These are phyloP conservation scores for Drosophila subsilvestris DNA, from an alignment of 2,888 invertebrate species.

Conservation along the genomic window DNA sequence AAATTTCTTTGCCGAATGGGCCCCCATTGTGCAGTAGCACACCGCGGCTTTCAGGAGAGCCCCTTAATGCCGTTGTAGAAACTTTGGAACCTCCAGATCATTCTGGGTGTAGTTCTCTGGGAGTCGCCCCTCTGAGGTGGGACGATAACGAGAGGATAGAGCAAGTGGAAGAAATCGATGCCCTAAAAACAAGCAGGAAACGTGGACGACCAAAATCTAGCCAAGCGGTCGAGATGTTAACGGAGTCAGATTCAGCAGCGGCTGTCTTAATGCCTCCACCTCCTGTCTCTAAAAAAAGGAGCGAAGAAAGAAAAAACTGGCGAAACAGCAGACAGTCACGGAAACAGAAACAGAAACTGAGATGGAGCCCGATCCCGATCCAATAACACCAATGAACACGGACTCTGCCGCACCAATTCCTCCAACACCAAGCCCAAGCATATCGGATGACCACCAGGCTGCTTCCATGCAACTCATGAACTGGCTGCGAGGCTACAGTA, in stretches of 20 bases:
- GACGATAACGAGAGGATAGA: conserved; percentile 2
- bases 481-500: conserved; percentile 23
- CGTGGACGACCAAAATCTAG: background rate
- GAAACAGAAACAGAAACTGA: background rate
- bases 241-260: background rate
- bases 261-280: background rate
- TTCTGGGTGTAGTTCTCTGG: conserved; percentile 1
- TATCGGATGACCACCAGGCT: background rate
- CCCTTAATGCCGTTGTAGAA: background rate
- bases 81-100: background rate
- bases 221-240: background rate
- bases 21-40: conserved; percentile 32
- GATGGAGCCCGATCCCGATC: background rate
- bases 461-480: background rate
- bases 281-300: background rate
- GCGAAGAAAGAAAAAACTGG: background rate
- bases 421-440: background rate
- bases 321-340: background rate
- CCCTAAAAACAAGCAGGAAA: background rate
- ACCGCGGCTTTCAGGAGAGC: conserved; percentile 1
- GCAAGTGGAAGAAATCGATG: background rate
- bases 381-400: background rate
- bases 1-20: background rate
- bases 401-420: background rate
- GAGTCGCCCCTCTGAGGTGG: conserved; percentile 1